These are phyloP conservation scores for Mimumesa dahlbomi DNA, from an alignment of 2,888 invertebrate genomes.

Conservation along the genomic window DNA sequence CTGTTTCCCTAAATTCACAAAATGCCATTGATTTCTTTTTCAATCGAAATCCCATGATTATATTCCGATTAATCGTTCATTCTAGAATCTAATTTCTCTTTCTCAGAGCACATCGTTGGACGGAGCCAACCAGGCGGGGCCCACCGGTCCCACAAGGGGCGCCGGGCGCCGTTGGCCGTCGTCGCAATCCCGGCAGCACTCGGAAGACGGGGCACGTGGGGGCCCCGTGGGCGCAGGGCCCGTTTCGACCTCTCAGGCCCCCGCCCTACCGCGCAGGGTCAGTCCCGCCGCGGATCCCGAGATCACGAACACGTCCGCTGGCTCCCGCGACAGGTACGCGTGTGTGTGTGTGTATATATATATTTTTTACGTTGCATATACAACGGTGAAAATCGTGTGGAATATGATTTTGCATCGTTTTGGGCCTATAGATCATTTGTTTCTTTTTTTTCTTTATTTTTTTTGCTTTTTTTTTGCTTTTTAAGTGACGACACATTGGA, in stretches of 20 bases:
- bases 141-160: conserved; percentile 65
- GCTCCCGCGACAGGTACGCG: conserved; percentile 74
- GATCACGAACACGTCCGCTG: conserved; percentile 65
- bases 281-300: conserved; percentile 81
- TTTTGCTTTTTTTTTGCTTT: too few relatives aligned
- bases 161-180: conserved; percentile 76
- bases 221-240: conserved; percentile 78
- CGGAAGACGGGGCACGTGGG: conserved; percentile 68
- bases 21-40: too few relatives aligned
- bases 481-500: too few relatives aligned
- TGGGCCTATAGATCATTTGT: too few relatives aligned
- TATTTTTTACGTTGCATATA: too few relatives aligned
- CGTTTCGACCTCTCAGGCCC: conserved; percentile 73
- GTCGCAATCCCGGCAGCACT: conserved; percentile 74
- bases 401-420: too few relatives aligned
- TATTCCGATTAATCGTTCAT: too few relatives aligned
- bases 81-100: conserved; percentile 21
- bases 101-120: conserved; percentile 75
- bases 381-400: too few relatives aligned
- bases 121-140: conserved; percentile 77
- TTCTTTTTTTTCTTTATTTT: too few relatives aligned
- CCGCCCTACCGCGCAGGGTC: conserved; percentile 76
- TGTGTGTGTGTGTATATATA: too few relatives aligned
- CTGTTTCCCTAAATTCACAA: too few relatives aligned
- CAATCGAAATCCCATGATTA: too few relatives aligned